phyloP scores from a whole-genome alignment of 2,113 vertebrate genomes.

The Symphodus melops region DNA sequence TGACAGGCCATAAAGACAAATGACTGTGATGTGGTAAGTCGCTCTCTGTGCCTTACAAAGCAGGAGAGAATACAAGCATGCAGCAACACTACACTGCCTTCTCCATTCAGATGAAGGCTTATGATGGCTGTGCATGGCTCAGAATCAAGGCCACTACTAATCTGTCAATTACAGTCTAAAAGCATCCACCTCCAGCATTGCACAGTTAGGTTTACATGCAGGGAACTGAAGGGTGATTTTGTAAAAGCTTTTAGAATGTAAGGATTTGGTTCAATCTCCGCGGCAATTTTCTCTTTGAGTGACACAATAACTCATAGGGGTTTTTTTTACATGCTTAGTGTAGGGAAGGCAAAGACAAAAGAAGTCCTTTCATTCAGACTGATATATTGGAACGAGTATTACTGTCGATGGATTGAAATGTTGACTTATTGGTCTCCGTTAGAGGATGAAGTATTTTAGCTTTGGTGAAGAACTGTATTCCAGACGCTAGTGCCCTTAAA shows the following conservation, averaged over 20 bases:
- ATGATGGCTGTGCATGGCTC: conserved; percentile 41
- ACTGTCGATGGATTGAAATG: neutral
- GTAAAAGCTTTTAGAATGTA: conserved; percentile 37
- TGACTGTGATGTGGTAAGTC: conserved; percentile 42
- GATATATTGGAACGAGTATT: neutral
- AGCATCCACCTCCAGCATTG: conserved; percentile 44
- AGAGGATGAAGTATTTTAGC: neutral
- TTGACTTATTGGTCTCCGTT: neutral
- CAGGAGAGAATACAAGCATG: conserved; percentile 25
- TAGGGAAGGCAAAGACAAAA: neutral
- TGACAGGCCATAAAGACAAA: conserved; percentile 64
- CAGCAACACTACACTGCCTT: conserved; percentile 11
- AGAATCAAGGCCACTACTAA: conserved; percentile 69
- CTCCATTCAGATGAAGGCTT: conserved; percentile 52
- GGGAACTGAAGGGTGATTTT: conserved; percentile 32
- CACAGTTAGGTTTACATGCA: conserved; percentile 33
- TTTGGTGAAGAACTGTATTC: too few relatives aligned
- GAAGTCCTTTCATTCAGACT: neutral
- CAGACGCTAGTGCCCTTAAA: too few relatives aligned
- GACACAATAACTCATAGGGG: neutral
- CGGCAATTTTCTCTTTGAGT: conserved; percentile 10
- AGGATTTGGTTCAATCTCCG: conserved; percentile 18
- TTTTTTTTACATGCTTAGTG: conserved; percentile 13
- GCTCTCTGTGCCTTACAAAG: conserved; percentile 40
- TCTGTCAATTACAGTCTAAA: conserved; percentile 69